Conservation (phyloP, 2,113 vertebrate genomes). For the Scatophagus argus region DNA sequence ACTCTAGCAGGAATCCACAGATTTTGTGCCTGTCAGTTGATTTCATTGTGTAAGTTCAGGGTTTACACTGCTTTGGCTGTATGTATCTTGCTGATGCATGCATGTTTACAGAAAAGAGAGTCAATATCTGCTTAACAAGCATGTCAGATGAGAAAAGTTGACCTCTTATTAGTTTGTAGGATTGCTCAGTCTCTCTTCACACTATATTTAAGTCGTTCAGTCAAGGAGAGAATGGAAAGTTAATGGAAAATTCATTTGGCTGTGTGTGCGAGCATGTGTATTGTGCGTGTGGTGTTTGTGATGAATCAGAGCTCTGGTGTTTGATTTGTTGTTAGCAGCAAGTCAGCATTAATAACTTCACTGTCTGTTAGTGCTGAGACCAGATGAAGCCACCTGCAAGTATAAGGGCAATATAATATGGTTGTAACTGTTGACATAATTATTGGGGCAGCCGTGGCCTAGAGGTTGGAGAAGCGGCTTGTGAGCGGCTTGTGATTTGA, state of each 20-base stretch:
- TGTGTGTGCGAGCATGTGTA: conserved; percentile 2
- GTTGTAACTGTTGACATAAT: too few relatives aligned
- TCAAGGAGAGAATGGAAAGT: conserved; percentile 62
- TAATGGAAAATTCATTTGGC: conserved; percentile 50
- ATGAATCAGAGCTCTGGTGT: conserved; percentile 27
- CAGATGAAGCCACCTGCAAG: neutral
- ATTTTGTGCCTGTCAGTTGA: neutral
- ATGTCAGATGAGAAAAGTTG: conserved; percentile 17
- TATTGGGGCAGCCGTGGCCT: too few relatives aligned
- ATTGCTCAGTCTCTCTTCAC: conserved; percentile 33
- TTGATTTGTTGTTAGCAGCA: conserved; percentile 8
- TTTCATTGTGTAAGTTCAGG: neutral
- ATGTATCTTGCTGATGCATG: conserved; percentile 26
- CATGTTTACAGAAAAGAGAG: neutral
- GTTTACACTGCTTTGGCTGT: neutral
- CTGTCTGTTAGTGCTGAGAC: neutral
- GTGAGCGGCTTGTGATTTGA: too few relatives aligned
- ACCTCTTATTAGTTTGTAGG: conserved; percentile 42
- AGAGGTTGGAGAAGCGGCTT: too few relatives aligned
- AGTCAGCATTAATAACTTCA: neutral
- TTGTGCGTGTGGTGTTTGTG: conserved; percentile 1
- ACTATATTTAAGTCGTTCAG: conserved; percentile 40
- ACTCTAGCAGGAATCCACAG: neutral
- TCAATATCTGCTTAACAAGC: conserved; percentile 52
- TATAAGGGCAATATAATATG: neutral